Evolutionary conservation across 2,797 vertebrate genomes (phyloP), one percentile per base, ranked within the genome.

Genomic region (Lophius americanus): DNA sequence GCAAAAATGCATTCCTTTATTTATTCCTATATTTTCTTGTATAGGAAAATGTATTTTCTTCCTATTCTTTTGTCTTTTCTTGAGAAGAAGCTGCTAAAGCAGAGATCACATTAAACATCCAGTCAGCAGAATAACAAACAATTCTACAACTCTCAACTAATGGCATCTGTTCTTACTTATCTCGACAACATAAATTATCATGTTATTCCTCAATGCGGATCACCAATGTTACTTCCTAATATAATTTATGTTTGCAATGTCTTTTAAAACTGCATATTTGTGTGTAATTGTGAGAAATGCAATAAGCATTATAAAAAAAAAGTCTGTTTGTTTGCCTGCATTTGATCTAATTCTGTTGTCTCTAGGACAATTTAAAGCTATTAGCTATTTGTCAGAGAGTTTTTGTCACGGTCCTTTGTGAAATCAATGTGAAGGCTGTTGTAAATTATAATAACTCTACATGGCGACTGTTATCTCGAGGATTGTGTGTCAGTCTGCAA

Each of bases 401-500:
- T 76, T 76, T 68, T 46, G 3, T 64, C 68, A 75, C 64, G 71
- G 73, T 62, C 55, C 64, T 82, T 80, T 76, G 54, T 61, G 68
- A 81, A 78, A 84, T 78, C 56, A 72, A 54, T 10, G 62, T 84
- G 76, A 57, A 75, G 75, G 77, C 71, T 78, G 81, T 56, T 71
- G 57, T 77, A 70, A 81, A 78, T 80, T 62, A 67, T 77, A 83
- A 84, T 82, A 86, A 75, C 81, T 76, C 32, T 75, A 78, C 82
- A 88, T 84, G 76, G 79, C 4, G 79, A 67, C 80, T 75, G 75
- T 79, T 76, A 77, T 79, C 79, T 87, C 75, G 70, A 75, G 73
- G 59, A 70, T 56, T 70, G 68, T 66, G 58, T 65, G 59, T 66
- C 64, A 38, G 56, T 6, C 54, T 6, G 70, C 60, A 38, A 66